Percentiles rank a stretch among this genome's conserved stretches.
Evolutionary conservation across 2,797 vertebrate species (phyloP).

Genomic region (Xenopus petersii): DNA sequence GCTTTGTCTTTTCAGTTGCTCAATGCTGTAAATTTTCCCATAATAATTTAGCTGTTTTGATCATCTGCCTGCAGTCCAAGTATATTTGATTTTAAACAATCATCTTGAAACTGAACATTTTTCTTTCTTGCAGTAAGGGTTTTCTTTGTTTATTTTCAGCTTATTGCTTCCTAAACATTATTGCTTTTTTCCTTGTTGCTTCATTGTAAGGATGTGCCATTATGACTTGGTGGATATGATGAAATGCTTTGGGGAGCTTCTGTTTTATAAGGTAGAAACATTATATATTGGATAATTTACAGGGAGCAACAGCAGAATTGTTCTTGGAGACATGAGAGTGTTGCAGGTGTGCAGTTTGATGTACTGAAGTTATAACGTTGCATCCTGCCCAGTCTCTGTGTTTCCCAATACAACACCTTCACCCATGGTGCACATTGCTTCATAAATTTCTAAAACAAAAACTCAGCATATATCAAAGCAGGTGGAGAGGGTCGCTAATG

Average conservation of each 20-base stretch:
- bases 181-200: constrained; percentile 51
- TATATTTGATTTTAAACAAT: constrained; percentile 35
- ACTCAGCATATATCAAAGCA: no score
- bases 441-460: no score
- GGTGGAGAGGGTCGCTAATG: no score
- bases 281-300: background rate
- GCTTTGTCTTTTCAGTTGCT: constrained; percentile 38
- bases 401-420: no score
- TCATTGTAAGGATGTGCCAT: background rate
- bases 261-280: background rate
- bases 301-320: background rate
- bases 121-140: constrained; percentile 10
- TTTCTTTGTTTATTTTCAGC: constrained; percentile 11
- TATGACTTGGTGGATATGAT: background rate
- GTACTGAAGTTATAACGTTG: background rate
- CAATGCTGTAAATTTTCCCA: constrained; percentile 42
- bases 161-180: background rate
- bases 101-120: constrained; percentile 25
- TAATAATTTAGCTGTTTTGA: constrained; percentile 33
- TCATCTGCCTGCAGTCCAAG: constrained; percentile 39
- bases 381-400: background rate
- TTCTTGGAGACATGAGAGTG: background rate
- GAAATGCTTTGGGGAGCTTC: background rate
- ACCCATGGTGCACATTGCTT: no score
- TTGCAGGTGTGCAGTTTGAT: background rate